Base-by-base conservation (phyloP, 1,140 invertebrate genomes). In the Eurosta solidaginis region DNA sequence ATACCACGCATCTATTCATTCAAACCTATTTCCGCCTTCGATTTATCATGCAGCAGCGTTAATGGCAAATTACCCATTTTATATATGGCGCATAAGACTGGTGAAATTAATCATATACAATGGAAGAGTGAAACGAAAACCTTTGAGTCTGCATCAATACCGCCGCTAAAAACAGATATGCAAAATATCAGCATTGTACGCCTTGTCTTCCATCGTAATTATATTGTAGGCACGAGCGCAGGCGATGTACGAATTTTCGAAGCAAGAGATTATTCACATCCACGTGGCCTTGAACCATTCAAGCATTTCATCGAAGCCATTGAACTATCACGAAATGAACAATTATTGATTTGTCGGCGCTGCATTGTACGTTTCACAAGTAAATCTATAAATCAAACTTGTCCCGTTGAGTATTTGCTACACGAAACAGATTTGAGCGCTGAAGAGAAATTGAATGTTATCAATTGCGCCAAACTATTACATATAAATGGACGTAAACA, bases 381-480 rank as follows among this genome's bases (percentile, higher is more conserved):
- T 3, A 20, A 9, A 5, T 47, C 77, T 20, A 68, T 68, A 40
- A 36, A 20, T 25, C 0, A 79, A 36, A 40, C 22, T n/a, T 29
- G 14, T 20, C 1, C 54, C 42, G 5, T 33, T 17, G 0, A 27
- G 2, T 68, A 68, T 42, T 4, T 27, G 49, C 54, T 40, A 10
- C 79, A 17, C 76, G 4, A 79, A 81, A 50, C 25, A 42, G 1
- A 52, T 83, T 1, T 78, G 78, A 42, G 9, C 14, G 59, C 59
- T 2, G 59, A 83, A 22, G 75, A 45, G 27, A 44, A 36, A 0
- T 7, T 36, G 20, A 49, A 29, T 59, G 45, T 20, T 14, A 85
- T 88, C 12, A 83, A 80, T 20, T 88, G 86, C 44, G 82, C 81
- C 6, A 81, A 81, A 68, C 50, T 82, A 3, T 83, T 84, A 1